Evolutionary conservation across 1,140 invertebrate species (phyloP), one percentile per base, ranked within the genome.

Genomic region (Popillia japonica): DNA sequence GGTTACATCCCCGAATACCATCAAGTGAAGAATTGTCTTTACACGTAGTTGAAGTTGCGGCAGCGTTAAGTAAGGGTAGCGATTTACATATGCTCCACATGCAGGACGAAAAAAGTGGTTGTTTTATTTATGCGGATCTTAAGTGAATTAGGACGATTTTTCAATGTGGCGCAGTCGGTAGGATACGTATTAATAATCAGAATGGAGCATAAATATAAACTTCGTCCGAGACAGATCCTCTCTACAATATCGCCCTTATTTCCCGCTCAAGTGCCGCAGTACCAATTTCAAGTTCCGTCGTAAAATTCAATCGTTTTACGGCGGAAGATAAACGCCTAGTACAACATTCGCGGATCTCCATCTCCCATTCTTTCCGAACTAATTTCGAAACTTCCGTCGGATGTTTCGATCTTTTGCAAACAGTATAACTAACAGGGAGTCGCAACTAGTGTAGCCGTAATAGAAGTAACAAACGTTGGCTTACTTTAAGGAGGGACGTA

Each of bases 291-390:
- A 68, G 61, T 68, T 68, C 22, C 14, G 17, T 68, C 61, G 61
- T 68, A 68, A 68, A 68, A 68, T 68, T 68, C 61, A 68, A 68
- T 68, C 61, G 61, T 68, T 68, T 68, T 68, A 68, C 61, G 20
- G 61, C 61, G 22, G 11, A 34, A 68, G 61, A 68, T 68, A 68
- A 68, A 68, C 61, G 61, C 11, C 22, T 20, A 17, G 48, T 55
- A 55, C 48, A 55, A 55, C 14, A 17, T 17, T 55, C 11, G 14
- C 14, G 48, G 17, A 55, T 55, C 27, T 34, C 27, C 27, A 17
- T 55, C 14, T 55, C 48, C 17, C 48, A 14, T 55, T 55, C 48
- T 55, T 55, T 55, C 48, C 48, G 48, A 55, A 55, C 48, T 55
- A 55, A 55, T 55, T 55, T 55, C 48, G 48, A 17, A 55, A 55